phyloP scores from a whole-genome alignment of 2,113 vertebrate species.

The Chaenogobius annularis region DNA sequence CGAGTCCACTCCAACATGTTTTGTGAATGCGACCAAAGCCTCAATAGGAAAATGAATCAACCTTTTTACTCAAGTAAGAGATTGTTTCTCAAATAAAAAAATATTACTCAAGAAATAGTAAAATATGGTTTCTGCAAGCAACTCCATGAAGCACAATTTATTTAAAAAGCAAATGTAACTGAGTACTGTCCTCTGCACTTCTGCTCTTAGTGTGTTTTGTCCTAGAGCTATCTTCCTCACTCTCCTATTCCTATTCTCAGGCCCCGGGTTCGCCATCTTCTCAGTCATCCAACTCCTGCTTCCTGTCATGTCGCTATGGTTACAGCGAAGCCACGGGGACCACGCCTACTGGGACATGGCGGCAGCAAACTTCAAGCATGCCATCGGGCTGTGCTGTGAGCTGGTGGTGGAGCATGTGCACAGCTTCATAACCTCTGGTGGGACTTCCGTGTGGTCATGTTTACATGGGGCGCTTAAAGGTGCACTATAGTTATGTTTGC shows the following conservation, averaged over 20 bases:
- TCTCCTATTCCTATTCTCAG: slow-evolving; percentile 60
- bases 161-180: too few relatives aligned
- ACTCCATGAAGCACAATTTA: too few relatives aligned
- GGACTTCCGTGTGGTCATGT: background rate
- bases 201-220: too few relatives aligned
- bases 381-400: slow-evolving; percentile 94
- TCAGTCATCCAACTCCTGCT: slow-evolving; percentile 94
- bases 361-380: slow-evolving; percentile 96
- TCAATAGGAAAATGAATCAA: too few relatives aligned
- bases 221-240: background rate
- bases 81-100: too few relatives aligned
- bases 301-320: slow-evolving; percentile 96
- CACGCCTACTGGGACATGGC: slow-evolving; percentile 95
- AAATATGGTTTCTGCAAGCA: too few relatives aligned
- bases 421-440: slow-evolving; percentile 90
- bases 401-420: slow-evolving; percentile 96
- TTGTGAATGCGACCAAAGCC: too few relatives aligned
- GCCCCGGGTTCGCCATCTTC: slow-evolving; percentile 96
- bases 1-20: too few relatives aligned
- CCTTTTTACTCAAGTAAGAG: too few relatives aligned
- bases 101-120: too few relatives aligned
- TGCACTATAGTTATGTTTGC: background rate
- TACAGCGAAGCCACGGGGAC: slow-evolving; percentile 91
- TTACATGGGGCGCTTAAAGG: too few relatives aligned
- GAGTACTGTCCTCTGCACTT: too few relatives aligned